Evolutionary conservation across 23 tunicate genomes (phyloP), one percentile per base, ranked within the genome.

Genomic region (Halocynthia aurantium): DNA sequence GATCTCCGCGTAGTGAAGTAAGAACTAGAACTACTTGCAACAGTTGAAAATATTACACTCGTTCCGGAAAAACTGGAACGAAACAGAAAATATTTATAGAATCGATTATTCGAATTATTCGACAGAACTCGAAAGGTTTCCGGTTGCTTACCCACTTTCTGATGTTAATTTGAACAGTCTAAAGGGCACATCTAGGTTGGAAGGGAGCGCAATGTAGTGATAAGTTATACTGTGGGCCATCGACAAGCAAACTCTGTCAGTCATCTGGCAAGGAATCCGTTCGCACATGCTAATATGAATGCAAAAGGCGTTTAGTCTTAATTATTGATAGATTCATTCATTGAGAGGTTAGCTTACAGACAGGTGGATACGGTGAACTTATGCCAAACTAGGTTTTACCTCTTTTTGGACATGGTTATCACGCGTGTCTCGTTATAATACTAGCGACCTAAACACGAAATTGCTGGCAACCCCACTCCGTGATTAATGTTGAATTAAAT

Each of bases 1-100:
- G 31, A 40, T 65, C 70, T 65, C 17, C 70, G 70, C n/a, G 70
- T 20, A 8, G 70, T 65, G 70, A 65, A 65, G 31, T 65, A 65
- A 65, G 31, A 65, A 65, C 70, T 65, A 5, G 22, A 40, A 20
- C 31, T 15, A 15, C 70, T 49, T 65, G 70, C 49, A 10, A 15
- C 70, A 15, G 31, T 49, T 0, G 70, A 9, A 65, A 65, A 65
- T 65, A 40, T 11, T 15, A 49, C 31, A 8, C 22, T 65, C 22
- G 49, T 65, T 15, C 70, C 17, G 70, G 22, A 40, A 15, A 65
- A 20, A 8, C 70, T 65, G 70, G 22, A 10, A 20, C 15, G 31
- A 65, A 9, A 65, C 22, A 65, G 31, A 9, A 65, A 0, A 6
- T 8, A 65, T 9, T 15, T 9, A 64, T 65, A 20, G n/a, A 65